A percentile compares a stretch with the other conserved stretches of the same genome.
phyloP scores from a whole-genome alignment of 2,113 vertebrate genomes.

The Spheniscus mendiculus region DNA sequence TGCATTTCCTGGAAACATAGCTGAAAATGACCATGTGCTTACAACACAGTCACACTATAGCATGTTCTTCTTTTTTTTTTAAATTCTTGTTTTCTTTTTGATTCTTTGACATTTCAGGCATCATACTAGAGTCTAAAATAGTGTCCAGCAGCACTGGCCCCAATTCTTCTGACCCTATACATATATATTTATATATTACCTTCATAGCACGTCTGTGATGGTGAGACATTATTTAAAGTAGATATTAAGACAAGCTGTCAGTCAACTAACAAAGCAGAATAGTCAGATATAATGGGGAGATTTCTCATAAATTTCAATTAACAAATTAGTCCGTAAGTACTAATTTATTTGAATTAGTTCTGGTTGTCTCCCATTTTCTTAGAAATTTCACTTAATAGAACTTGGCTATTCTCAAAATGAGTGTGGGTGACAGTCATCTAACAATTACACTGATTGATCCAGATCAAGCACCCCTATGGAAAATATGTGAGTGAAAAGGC shows the following conservation, averaged over 20 bases:
- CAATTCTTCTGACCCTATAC: neutral
- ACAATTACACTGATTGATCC: conserved; percentile 64
- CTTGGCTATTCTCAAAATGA: neutral
- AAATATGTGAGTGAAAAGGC: conserved; percentile 66
- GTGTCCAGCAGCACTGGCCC: conserved; percentile 18
- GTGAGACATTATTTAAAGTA: neutral
- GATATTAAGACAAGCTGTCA: conserved; percentile 1
- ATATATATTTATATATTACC: neutral
- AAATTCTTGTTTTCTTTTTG: neutral
- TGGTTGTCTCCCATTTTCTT: neutral
- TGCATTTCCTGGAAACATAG: neutral
- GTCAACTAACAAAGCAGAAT: conserved; percentile 3
- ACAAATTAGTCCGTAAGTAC: neutral
- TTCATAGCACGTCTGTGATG: neutral
- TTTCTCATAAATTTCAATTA: neutral
- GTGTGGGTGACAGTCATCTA: conserved; percentile 28
- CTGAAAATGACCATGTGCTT: conserved; percentile 35
- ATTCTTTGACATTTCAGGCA: neutral
- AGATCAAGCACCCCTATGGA: conserved; percentile 78
- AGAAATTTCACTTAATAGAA: neutral
- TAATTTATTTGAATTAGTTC: neutral
- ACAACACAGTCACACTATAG: conserved; percentile 16
- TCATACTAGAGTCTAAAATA: neutral
- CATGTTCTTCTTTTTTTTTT: neutral
- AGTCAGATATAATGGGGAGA: neutral